These are phyloP conservation scores for Heliconius himera DNA, from an alignment of 1,140 invertebrate genomes.

Conservation along the genomic window DNA sequence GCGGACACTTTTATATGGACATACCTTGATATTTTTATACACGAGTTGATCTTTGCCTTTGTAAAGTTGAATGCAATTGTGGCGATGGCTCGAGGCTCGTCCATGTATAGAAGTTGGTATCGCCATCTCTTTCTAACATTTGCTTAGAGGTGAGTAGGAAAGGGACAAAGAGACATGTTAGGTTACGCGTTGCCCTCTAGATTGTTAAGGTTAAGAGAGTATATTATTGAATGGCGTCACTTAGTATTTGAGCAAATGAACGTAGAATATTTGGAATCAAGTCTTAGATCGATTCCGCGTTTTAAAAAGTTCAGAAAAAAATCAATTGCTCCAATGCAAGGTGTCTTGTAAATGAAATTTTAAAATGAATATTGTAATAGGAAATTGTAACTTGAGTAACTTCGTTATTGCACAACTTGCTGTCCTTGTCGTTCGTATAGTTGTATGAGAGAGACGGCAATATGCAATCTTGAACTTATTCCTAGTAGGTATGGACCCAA, in stretches of 20 bases:
- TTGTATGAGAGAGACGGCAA: slow-evolving; percentile 29
- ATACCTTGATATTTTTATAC: slow-evolving; percentile 13
- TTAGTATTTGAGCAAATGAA: neutral
- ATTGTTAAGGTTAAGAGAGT: slow-evolving; percentile 32
- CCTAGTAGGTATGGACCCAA: slow-evolving; percentile 52
- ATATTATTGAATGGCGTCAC: slow-evolving; percentile 27
- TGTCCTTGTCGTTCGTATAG: slow-evolving; percentile 20
- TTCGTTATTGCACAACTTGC: slow-evolving; percentile 32
- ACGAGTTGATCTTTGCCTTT: slow-evolving; percentile 9
- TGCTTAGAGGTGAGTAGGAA: slow-evolving; percentile 40
- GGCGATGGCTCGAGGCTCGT: neutral
- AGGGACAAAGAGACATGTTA: slow-evolving; percentile 24
- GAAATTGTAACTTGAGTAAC: slow-evolving; percentile 43
- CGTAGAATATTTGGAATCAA: neutral
- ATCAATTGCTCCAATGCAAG: slow-evolving; percentile 20
- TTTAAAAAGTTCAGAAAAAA: neutral
- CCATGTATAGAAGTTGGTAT: slow-evolving; percentile 36
- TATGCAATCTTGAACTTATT: slow-evolving; percentile 34
- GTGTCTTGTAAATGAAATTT: slow-evolving; percentile 33
- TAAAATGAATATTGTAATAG: slow-evolving; percentile 41
- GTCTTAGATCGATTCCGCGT: neutral
- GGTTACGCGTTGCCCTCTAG: slow-evolving; percentile 30
- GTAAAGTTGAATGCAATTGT: neutral
- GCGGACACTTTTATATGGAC: slow-evolving; percentile 48
- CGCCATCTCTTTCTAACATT: slow-evolving; percentile 41